Evolutionary conservation across 1,140 invertebrate species (phyloP).

Genomic region (Armadillidium nasatum): DNA sequence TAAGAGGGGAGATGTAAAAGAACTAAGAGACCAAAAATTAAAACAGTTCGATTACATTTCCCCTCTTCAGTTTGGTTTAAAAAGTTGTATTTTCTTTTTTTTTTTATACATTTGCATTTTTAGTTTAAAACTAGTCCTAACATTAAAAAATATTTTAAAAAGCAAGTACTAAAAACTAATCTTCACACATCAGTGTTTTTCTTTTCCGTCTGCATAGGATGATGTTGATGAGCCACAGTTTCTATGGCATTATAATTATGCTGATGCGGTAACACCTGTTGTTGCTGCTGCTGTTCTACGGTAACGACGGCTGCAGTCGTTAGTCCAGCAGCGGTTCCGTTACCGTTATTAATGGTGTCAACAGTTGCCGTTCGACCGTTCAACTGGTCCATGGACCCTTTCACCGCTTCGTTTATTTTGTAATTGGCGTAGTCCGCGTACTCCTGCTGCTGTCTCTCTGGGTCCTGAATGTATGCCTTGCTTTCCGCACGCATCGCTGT

Average conservation of each 20-base stretch:
- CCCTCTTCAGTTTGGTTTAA: no score
- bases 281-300: not conserved
- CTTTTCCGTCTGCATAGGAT: not conserved
- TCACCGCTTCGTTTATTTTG: conserved; percentile 24
- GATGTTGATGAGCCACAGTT: not conserved
- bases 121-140: no score
- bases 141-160: no score
- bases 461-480: conserved; percentile 31
- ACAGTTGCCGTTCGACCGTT: conserved; percentile 17
- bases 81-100: no score
- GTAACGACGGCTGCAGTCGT: not conserved
- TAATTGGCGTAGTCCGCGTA: conserved; percentile 16
- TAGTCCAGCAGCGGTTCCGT: not conserved
- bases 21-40: no score
- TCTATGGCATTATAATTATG: not conserved
- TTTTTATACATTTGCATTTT: no score
- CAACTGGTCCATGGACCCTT: conserved; percentile 28
- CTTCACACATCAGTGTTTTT: conserved; percentile 4
- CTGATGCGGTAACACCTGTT: not conserved
- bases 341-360: not conserved
- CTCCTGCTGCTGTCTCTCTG: not conserved
- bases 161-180: no score
- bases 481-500: conserved; percentile 22
- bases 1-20: no score
- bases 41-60: no score